Evolutionary conservation across 2,888 invertebrate genomes (phyloP), one percentile per base, ranked within the genome.

Genomic region (Lypha dubia): DNA sequence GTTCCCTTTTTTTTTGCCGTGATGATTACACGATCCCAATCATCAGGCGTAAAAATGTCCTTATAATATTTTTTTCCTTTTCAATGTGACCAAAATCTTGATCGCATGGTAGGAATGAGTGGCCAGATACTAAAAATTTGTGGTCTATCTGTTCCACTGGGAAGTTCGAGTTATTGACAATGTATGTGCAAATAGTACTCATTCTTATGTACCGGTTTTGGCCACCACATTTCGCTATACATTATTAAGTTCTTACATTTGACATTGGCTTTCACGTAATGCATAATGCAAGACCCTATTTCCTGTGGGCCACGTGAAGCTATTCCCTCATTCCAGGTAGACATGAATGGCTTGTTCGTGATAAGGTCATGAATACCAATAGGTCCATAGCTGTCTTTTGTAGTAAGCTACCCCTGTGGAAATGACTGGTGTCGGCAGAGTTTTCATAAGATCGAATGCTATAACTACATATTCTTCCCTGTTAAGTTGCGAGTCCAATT

Each of bases 351-450:
- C 17, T 63, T 75, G 44, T 62, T 46, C 17, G 51, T 62, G 28
- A 62, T 62, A 62, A 32, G 60, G 46, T 46, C 46, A 46, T 65
- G 65, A 65, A 60, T 35, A 35, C 35, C 32, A 62, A 70, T 67
- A 75, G 32, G 74, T 83, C 79, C 79, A 74, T 63, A 81, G 73
- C 51, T 85, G 70, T 63, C 68, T 68, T 60, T 85, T 79, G 62
- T 60, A 60, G 58, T 80, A 80, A 62, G 76, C 73, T 70, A 84
- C 51, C 60, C 77, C 73, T 41, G 84, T 76, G 56, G 71, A 84
- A 73, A 79, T 81, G 11, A 73, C 76, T 70, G 68, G 76, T 67
- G 28, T 28, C 28, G 28, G 28, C 28, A 28, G 28, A 28, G 28
- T 28, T 28, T 28, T 28, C 28, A 28, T 81, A 38, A 80, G 76